Base-by-base conservation (phyloP, 2,797 vertebrate species). In the Pangasius mekongensis region DNA sequence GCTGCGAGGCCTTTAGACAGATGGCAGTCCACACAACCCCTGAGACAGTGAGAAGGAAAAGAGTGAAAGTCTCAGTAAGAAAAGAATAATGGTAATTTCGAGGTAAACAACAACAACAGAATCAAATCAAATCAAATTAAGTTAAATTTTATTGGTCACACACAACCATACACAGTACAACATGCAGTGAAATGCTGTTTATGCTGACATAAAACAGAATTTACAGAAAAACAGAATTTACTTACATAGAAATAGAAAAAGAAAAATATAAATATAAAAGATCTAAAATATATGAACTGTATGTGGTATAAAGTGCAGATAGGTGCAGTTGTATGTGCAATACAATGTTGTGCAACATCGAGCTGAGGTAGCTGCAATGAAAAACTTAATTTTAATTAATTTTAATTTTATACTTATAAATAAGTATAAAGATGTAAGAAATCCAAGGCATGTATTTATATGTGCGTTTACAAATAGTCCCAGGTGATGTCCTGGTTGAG, bases 21-120 rank as follows among this genome's bases (percentile, higher is more conserved):
- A 91, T 97, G 97, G 90, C 98, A 99, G 85, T 96, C 95, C 91
- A 97, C 92, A 93, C 97, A 99, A 88, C 95, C 97, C 97, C 98
- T 99, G 56, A 78, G 39, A 67, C 2, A 33, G 30, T 13, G 4
- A 74, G 13, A 60, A 33, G 36, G 36, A 64, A 43, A 67, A 30
- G 30, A 6, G 9, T 58, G 4, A 36, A 54, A 81, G 30, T 58
- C 18, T 33, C 18, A 13, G 30, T 58, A 33, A 58, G 36, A 62
- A 43, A 60, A 43, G 22, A 14, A 58, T 39, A 0, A 60, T 13
- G 78, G 8, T 24, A 10, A 60, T 81, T 81, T 58, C 18, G 0
- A 36, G 16, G 49, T 4, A 78, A 78, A 54, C 27, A 78, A 69
- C 66, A 33, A 36, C 13, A 39, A 71, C 67, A 22, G 33, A 30